phyloP scores from a whole-genome alignment of 2,113 vertebrate species.

The Pagrus major region DNA sequence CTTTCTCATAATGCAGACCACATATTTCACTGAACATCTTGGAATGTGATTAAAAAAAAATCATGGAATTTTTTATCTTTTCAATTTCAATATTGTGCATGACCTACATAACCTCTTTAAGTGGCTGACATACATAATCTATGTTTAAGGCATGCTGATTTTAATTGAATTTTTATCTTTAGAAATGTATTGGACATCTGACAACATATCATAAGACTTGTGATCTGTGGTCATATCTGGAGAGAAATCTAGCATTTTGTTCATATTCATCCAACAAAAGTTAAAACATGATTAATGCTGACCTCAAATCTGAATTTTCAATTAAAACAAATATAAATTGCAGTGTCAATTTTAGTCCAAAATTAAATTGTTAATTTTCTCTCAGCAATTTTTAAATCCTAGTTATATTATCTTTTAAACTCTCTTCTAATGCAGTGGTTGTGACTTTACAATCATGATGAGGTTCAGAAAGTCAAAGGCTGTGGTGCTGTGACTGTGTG shows the following conservation, averaged over 20 bases:
- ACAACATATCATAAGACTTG: neutral
- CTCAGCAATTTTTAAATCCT: neutral
- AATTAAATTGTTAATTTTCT: neutral
- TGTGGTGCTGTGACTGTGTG: neutral
- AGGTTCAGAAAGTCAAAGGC: neutral
- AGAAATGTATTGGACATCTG: neutral
- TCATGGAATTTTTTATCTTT: neutral
- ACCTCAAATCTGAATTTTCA: neutral
- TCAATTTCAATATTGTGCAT: neutral
- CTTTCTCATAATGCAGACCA: neutral
- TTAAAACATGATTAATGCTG: neutral
- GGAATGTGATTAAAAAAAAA: neutral
- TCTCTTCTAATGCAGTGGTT: neutral
- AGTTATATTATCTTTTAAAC: neutral
- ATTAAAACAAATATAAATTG: neutral
- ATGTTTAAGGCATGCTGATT: neutral
- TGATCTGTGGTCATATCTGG: neutral
- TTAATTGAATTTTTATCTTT: neutral
- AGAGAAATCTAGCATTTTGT: neutral
- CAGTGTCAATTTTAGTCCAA: neutral
- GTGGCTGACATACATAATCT: neutral
- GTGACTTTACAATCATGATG: neutral
- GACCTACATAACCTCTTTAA: neutral
- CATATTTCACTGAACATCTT: neutral
- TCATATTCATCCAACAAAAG: neutral